These are phyloP conservation scores for Timema cristinae DNA, from an alignment of 2,888 invertebrate genomes.

Conservation along the genomic window DNA sequence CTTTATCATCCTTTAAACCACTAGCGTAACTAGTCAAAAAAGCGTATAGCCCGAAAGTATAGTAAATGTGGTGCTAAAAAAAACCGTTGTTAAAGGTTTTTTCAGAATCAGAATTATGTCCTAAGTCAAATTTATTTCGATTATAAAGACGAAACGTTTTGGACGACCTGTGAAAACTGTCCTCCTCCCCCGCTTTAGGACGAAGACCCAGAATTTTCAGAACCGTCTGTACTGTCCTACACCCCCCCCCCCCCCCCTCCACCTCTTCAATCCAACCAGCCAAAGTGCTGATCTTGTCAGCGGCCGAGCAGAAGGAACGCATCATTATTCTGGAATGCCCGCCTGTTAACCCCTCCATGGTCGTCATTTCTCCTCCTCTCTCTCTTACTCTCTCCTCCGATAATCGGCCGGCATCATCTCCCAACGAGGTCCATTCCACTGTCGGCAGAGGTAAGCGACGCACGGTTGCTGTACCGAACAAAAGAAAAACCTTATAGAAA, in stretches of 20 bases:
- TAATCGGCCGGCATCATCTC: slow-evolving; percentile 25
- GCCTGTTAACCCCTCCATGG: slow-evolving; percentile 22
- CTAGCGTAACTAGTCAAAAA: too few relatives aligned
- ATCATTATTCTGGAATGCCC: slow-evolving; percentile 28
- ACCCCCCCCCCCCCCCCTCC: not conserved
- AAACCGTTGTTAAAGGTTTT: too few relatives aligned
- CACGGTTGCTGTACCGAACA: not conserved
- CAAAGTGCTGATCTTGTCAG: slow-evolving; percentile 25
- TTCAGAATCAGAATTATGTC: too few relatives aligned
- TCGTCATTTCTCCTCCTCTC: not conserved
- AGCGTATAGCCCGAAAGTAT: too few relatives aligned
- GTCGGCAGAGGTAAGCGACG: not conserved
- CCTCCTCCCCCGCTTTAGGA: too few relatives aligned
- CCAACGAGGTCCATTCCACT: slow-evolving; percentile 13
- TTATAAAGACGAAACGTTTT: too few relatives aligned
- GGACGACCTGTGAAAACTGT: too few relatives aligned
- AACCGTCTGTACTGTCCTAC: slow-evolving; percentile 1
- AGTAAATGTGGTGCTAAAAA: too few relatives aligned
- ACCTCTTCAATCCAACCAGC: not conserved
- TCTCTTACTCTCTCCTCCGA: slow-evolving; percentile 8
- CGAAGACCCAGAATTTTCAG: not conserved
- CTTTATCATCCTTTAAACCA: too few relatives aligned
- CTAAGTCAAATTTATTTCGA: too few relatives aligned
- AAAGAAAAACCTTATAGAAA: too few relatives aligned
- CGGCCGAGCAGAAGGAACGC: slow-evolving; percentile 13